Evolutionary conservation across 2,888 invertebrate species (phyloP).

Genomic region (Ceriagrion tenellum): DNA sequence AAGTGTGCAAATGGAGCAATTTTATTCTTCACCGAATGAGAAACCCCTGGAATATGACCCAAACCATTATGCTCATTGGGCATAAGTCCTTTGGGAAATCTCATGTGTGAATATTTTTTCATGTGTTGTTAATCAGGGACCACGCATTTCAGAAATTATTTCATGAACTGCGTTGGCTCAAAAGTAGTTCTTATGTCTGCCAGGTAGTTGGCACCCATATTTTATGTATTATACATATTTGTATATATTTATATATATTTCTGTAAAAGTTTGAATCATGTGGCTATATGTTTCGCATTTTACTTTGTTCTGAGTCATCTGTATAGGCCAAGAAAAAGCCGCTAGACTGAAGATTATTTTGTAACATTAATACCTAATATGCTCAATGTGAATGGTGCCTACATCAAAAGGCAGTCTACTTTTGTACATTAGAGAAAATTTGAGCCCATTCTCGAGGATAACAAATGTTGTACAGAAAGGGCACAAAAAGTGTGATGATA

Average conservation of each 20-base stretch:
- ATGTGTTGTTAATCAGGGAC: conserved; percentile 63
- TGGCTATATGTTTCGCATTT: conserved; percentile 45
- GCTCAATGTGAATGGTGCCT: conserved; percentile 64
- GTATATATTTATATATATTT: conserved; percentile 33
- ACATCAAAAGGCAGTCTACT: conserved; percentile 37
- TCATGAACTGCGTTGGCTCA: conserved; percentile 56
- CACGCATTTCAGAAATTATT: conserved; percentile 45
- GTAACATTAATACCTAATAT: conserved; percentile 45
- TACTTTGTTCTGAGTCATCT: conserved; percentile 60
- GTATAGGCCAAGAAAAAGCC: conserved; percentile 39
- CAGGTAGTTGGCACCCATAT: conserved; percentile 47
- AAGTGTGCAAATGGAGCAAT: not conserved
- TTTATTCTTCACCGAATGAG: not conserved
- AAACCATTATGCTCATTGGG: not conserved
- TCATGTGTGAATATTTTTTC: conserved; percentile 52
- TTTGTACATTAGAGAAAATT: conserved; percentile 53
- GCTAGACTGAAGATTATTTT: conserved; percentile 61
- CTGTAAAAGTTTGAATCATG: conserved; percentile 37
- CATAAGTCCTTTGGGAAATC: not conserved
- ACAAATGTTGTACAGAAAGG: conserved; percentile 50
- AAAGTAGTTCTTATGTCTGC: conserved; percentile 48
- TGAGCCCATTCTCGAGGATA: conserved; percentile 50
- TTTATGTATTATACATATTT: conserved; percentile 46
- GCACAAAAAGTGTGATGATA: conserved; percentile 27
- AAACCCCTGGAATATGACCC: not conserved